phyloP scores from a whole-genome alignment of 2,113 vertebrate genomes.

The Butastur rufipennis region DNA sequence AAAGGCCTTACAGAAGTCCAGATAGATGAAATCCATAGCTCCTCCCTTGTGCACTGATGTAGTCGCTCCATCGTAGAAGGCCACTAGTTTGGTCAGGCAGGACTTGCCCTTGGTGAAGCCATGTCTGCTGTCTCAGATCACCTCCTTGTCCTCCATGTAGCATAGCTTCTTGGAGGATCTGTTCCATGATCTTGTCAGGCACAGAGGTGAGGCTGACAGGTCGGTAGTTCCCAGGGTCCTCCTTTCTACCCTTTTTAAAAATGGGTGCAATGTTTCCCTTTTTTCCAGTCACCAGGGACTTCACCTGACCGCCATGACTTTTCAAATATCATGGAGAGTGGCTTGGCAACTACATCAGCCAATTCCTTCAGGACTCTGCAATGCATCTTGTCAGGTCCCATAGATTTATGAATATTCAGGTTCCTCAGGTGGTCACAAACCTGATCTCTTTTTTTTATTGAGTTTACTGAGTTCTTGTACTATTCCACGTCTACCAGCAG shows the following conservation, averaged over 20 bases:
- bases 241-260: not conserved
- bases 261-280: not conserved
- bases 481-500: not conserved
- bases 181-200: not conserved
- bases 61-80: not conserved
- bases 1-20: not conserved
- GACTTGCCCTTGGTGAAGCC: accelerated
- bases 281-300: not conserved
- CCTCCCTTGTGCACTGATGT: not conserved
- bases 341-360: not conserved
- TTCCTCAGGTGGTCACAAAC: not conserved
- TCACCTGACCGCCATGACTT: not conserved
- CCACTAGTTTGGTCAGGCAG: not conserved
- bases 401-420: not conserved
- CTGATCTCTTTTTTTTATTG: not conserved
- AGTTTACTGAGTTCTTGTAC: not conserved
- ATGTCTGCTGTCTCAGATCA: not conserved
- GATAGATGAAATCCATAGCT: not conserved
- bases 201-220: not conserved
- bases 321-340: not conserved
- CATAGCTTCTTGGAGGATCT: not conserved
- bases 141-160: not conserved
- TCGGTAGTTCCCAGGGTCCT: not conserved
- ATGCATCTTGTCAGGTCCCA: not conserved
- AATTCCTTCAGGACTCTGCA: not conserved